Evolutionary conservation across 2,888 invertebrate species (phyloP).

Genomic region (Harpagoxenus sublaevis): DNA sequence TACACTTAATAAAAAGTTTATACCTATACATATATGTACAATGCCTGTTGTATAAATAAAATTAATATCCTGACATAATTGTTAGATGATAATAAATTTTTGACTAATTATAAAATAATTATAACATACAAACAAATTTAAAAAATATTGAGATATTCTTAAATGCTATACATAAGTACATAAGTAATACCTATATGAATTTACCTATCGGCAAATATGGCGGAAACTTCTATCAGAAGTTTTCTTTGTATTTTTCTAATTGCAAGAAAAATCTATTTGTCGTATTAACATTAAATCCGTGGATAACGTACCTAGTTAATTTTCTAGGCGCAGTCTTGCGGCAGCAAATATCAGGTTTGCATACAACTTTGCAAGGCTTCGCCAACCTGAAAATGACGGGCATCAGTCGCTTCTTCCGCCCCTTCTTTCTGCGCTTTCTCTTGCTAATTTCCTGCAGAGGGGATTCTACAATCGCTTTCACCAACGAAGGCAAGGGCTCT

Average conservation of each 20-base stretch:
- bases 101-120: no score
- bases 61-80: no score
- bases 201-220: no score
- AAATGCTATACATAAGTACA: no score
- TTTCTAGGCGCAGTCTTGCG: background rate
- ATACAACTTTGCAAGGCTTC: conserved; percentile 60
- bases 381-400: conserved; percentile 42
- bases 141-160: no score
- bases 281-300: background rate
- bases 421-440: conserved; percentile 38
- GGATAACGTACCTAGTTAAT: conserved; percentile 7
- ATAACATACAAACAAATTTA: no score
- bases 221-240: no score
- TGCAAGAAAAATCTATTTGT: background rate
- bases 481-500: conserved; percentile 26
- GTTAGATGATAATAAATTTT: no score
- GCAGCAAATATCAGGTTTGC: conserved; percentile 66
- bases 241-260: background rate
- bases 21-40: background rate
- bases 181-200: no score
- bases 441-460: conserved; percentile 21
- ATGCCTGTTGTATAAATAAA: background rate
- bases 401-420: conserved; percentile 24
- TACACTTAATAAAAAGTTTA: background rate
- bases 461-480: conserved; percentile 37